phyloP scores from a whole-genome alignment of 1,140 invertebrate genomes.

The Parapsyche elsis region DNA sequence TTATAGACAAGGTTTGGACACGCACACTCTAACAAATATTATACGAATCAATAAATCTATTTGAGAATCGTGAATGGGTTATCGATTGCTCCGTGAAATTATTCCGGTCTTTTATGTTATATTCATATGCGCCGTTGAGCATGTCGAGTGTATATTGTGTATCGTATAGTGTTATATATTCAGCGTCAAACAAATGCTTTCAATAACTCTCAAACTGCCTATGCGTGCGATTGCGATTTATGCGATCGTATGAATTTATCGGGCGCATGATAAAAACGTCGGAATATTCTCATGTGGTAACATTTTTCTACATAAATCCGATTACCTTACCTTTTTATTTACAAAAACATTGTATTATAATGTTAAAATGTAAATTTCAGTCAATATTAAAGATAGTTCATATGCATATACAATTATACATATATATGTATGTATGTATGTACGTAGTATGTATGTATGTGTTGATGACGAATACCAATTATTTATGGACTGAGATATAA shows the following conservation, averaged over 20 bases:
- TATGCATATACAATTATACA: neutral
- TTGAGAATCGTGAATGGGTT: constrained; percentile 30
- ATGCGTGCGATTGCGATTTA: neutral
- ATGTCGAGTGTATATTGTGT: constrained; percentile 16
- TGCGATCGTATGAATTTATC: neutral
- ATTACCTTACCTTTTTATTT: no score
- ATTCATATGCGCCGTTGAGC: constrained; percentile 31
- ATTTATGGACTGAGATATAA: no score
- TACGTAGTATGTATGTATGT: neutral
- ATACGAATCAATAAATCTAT: constrained; percentile 10
- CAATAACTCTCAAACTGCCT: neutral
- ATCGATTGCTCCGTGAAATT: constrained; percentile 30
- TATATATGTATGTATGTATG: neutral
- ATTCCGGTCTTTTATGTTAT: constrained; percentile 24
- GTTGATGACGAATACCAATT: neutral
- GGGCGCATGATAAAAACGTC: no score
- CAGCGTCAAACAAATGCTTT: neutral
- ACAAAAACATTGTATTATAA: no score
- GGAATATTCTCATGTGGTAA: neutral
- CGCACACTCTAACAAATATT: no score
- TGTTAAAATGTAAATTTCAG: no score
- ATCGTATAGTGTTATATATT: neutral
- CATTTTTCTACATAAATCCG: no score
- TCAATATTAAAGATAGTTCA: no score
- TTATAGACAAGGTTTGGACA: no score